Evolutionary conservation across 2,888 invertebrate genomes (phyloP).

Genomic region (Oscheius sp.): DNA sequence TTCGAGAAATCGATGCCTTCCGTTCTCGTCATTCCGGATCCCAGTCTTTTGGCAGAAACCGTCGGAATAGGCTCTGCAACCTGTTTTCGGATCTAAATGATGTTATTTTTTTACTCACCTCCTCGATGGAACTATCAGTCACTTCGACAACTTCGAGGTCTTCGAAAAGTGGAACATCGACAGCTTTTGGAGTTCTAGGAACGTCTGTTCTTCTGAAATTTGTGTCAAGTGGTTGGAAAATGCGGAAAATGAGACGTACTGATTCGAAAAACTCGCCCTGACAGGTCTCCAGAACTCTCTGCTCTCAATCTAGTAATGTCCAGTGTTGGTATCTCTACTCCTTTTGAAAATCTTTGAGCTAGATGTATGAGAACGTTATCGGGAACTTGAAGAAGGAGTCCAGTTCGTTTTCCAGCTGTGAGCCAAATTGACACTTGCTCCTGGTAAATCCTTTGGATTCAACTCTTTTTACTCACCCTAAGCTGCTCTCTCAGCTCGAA

Average conservation of each 20-base stretch:
- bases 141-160: slow-evolving; percentile 23
- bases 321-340: slow-evolving; percentile 1
- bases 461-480: not conserved
- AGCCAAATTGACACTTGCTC: slow-evolving; percentile 1
- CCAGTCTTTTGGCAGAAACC: not conserved
- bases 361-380: not conserved
- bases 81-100: not conserved
- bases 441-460: not conserved
- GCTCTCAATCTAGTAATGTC: slow-evolving; percentile 18
- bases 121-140: slow-evolving; percentile 19
- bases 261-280: not conserved
- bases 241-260: not conserved
- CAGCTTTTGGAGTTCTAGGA: slow-evolving; percentile 5
- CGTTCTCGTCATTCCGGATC: not conserved
- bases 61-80: not conserved
- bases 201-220: not conserved
- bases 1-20: not conserved
- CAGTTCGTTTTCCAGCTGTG: not conserved
- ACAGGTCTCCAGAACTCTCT: not conserved
- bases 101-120: not conserved
- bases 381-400: not conserved
- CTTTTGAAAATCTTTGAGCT: not conserved
- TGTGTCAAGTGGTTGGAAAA: not conserved
- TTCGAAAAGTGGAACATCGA: not conserved
- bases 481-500: not conserved